A percentile compares a stretch with the other conserved stretches of the same genome.
Evolutionary conservation across 1,140 invertebrate genomes (phyloP).

Genomic region (Eupristina koningsbergeri): DNA sequence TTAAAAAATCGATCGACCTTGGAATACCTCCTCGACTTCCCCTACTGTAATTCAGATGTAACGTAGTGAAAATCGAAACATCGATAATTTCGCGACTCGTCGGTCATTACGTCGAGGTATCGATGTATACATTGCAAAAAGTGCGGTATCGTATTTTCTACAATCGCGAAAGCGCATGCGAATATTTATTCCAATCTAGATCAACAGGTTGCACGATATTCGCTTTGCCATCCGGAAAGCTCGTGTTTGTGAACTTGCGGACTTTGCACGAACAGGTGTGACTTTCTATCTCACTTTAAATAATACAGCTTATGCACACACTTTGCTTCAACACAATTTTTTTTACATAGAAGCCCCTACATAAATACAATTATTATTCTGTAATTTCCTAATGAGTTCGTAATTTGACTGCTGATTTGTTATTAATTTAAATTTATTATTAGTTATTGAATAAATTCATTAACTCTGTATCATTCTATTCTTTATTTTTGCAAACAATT

Average conservation of each 20-base stretch:
- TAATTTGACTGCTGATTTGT: no score
- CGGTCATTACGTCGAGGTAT: not conserved
- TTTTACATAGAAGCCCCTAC: no score
- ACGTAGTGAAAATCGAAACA: not conserved
- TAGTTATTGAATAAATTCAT: no score
- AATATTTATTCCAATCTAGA: slow-evolving; percentile 58
- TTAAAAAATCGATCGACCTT: slow-evolving; percentile 20
- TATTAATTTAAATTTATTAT: no score
- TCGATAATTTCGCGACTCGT: not conserved
- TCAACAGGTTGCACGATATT: slow-evolving; percentile 61
- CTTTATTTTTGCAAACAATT: no score
- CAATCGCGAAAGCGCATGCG: slow-evolving; percentile 35
- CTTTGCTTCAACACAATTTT: not conserved
- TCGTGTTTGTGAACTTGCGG: not conserved
- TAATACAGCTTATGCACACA: not conserved
- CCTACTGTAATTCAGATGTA: not conserved
- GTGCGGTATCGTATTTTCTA: slow-evolving; percentile 54
- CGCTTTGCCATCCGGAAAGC: slow-evolving; percentile 35
- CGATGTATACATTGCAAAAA: no score
- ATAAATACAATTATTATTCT: no score
- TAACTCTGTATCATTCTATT: no score
- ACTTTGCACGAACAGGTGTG: not conserved
- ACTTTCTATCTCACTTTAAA: not conserved
- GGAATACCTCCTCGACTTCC: not conserved
- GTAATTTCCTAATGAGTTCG: no score